These are phyloP conservation scores for Balanococcus diminutus DNA, from an alignment of 2,888 invertebrate genomes.

Conservation along the genomic window DNA sequence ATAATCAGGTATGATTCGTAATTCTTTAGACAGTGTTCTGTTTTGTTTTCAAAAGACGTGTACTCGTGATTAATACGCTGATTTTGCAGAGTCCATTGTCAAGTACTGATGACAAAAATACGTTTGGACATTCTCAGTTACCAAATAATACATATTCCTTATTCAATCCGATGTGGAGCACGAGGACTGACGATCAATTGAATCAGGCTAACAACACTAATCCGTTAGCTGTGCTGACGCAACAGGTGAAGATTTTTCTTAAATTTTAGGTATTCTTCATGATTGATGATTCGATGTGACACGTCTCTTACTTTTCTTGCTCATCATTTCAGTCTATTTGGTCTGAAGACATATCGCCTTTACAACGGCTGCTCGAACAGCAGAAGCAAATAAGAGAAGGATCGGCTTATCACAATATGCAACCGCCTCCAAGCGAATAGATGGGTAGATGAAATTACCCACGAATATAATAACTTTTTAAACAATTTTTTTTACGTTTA, in stretches of 20 bases:
- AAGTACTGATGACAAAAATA: constrained; percentile 34
- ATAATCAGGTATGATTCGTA: constrained; percentile 36
- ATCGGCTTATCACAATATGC: constrained; percentile 42
- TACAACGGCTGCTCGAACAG: constrained; percentile 79
- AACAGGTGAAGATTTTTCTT: constrained; percentile 20
- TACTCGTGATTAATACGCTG: too few relatives aligned
- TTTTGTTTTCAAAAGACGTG: too few relatives aligned
- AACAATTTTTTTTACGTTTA: neutral
- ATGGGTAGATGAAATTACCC: neutral
- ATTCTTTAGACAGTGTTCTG: too few relatives aligned
- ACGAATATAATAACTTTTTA: neutral
- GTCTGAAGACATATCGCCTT: constrained; percentile 78
- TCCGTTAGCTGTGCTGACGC: constrained; percentile 48
- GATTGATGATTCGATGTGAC: too few relatives aligned
- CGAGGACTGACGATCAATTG: constrained; percentile 19
- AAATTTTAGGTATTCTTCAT: neutral
- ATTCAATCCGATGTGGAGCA: constrained; percentile 58
- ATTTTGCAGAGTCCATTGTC: neutral
- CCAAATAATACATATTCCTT: constrained; percentile 60
- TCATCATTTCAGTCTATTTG: constrained; percentile 70
- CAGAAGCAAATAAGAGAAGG: constrained; percentile 62
- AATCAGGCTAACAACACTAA: constrained; percentile 1
- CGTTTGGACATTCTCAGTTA: constrained; percentile 38
- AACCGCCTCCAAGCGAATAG: constrained; percentile 35
- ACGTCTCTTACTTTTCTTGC: neutral